Conservation (phyloP, 2,797 vertebrate species). For the Hypotaenidia okinawae region DNA sequence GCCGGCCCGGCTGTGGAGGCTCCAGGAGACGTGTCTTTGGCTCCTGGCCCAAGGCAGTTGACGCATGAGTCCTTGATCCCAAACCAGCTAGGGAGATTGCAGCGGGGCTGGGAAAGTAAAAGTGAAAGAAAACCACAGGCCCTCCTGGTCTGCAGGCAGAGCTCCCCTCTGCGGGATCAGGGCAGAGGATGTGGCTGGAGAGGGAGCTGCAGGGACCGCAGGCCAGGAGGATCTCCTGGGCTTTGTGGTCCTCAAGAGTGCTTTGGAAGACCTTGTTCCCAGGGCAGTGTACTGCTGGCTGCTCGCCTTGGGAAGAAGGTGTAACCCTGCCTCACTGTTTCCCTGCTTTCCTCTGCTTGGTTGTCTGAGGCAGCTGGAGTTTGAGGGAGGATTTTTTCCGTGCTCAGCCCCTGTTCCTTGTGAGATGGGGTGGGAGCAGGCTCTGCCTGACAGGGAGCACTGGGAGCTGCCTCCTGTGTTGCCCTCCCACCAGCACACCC, state of each 20-base stretch:
- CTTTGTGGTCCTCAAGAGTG: background rate
- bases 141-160: background rate
- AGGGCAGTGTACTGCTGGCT: background rate
- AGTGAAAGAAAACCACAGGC: background rate
- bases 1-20: background rate
- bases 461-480: background rate
- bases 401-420: background rate
- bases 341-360: background rate
- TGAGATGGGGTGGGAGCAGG: background rate
- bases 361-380: background rate
- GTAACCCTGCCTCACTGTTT: rapidly evolving
- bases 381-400: background rate
- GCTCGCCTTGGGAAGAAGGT: background rate
- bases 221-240: background rate
- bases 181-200: background rate
- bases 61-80: constrained; percentile 8
- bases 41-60: constrained; percentile 27
- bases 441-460: background rate
- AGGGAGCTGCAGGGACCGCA: background rate
- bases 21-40: background rate
- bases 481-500: background rate
- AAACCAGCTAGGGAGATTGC: background rate
- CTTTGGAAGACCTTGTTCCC: background rate
- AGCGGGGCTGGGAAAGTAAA: background rate
- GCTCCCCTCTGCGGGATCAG: background rate